Percentiles rank a stretch among this genome's conserved stretches.
Evolutionary conservation across 2,113 vertebrate species (phyloP).

Genomic region (Motacilla tschutschensis): DNA sequence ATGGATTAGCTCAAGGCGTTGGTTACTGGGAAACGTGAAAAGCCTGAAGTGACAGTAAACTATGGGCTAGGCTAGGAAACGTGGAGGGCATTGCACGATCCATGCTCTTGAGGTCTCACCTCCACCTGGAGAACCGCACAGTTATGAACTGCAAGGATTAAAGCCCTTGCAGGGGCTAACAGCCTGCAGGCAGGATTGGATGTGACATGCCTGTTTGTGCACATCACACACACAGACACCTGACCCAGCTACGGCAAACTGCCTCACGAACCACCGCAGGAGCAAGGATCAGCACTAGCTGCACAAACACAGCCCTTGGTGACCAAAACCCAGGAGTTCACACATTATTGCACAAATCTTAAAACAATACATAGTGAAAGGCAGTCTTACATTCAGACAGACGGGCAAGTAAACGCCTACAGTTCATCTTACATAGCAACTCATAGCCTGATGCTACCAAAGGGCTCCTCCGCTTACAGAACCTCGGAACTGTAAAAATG

Average conservation of each 20-base stretch:
- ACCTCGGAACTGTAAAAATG: slow-evolving; percentile 17
- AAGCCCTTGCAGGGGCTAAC: not conserved
- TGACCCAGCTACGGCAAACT: not conserved
- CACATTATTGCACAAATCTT: not conserved
- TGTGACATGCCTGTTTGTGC: not conserved
- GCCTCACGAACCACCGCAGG: not conserved
- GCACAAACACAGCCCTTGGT: not conserved
- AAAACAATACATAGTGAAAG: not conserved
- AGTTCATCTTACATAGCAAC: slow-evolving; percentile 26
- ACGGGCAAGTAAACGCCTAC: not conserved
- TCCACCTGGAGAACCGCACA: not conserved
- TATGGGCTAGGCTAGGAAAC: not conserved
- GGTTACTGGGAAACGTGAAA: not conserved
- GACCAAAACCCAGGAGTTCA: not conserved
- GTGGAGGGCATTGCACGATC: not conserved
- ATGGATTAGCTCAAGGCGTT: not conserved
- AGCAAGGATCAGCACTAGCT: not conserved
- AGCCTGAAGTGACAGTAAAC: not conserved
- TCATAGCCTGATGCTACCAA: slow-evolving; percentile 17
- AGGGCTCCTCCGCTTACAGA: slow-evolving; percentile 19
- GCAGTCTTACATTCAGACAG: slow-evolving; percentile 14
- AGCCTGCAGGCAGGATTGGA: not conserved
- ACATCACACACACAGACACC: not conserved
- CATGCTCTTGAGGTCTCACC: not conserved
- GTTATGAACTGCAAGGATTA: not conserved